phyloP scores from a whole-genome alignment of 2,888 invertebrate species.

The Toxonevra muliebris region DNA sequence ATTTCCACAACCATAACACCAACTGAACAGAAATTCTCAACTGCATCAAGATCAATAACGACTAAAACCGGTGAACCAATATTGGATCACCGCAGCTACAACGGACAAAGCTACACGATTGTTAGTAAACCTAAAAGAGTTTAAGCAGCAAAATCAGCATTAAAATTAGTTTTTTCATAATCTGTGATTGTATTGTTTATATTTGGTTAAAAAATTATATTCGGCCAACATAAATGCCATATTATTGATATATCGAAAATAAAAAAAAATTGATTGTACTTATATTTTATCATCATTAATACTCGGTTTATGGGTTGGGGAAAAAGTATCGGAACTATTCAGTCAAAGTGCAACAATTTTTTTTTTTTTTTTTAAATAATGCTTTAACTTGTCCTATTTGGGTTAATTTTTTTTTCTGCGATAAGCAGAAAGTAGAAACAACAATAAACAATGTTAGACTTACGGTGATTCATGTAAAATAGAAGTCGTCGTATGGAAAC shows the following conservation, averaged over 20 bases:
- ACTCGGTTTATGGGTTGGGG: too few species aligned
- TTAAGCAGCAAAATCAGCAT: constrained; percentile 60
- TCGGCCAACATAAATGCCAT: constrained; percentile 23
- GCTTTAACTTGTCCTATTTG: too few species aligned
- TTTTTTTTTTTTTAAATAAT: too few species aligned
- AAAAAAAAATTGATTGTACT: too few species aligned
- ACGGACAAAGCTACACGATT: constrained; percentile 82
- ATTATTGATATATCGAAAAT: neutral
- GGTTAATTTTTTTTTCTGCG: too few species aligned
- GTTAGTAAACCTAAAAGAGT: constrained; percentile 87
- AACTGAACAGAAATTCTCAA: constrained; percentile 11
- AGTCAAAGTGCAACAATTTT: too few species aligned
- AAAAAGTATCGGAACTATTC: too few species aligned
- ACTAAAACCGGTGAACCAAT: constrained; percentile 56
- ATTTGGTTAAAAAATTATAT: constrained; percentile 29
- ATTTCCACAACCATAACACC: constrained; percentile 12
- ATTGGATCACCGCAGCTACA: constrained; percentile 76
- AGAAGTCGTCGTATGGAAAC: too few species aligned
- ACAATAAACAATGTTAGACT: too few species aligned
- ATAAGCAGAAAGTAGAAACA: too few species aligned
- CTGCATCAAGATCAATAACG: neutral
- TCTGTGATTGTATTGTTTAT: constrained; percentile 50
- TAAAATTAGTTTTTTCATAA: constrained; percentile 36
- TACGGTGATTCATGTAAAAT: too few species aligned
- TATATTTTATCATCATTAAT: too few species aligned